Percentiles rank a stretch among this genome's conserved stretches.
phyloP scores from a whole-genome alignment of 2,888 invertebrate species.

The Sipha maydis region DNA sequence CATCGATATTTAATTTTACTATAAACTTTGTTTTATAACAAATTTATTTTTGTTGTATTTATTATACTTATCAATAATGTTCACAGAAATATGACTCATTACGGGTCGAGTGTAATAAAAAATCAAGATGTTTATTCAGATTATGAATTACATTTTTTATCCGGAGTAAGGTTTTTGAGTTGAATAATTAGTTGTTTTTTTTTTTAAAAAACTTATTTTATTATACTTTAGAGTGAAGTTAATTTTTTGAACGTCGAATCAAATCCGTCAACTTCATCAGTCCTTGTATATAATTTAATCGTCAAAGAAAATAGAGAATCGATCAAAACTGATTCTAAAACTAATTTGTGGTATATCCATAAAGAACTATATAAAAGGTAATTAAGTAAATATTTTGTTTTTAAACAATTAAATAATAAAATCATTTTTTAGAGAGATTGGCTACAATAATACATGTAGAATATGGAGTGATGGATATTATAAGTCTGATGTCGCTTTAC shows the following conservation, averaged over 20 bases:
- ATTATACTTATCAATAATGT: neutral
- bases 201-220: no score
- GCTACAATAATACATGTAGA: neutral
- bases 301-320: neutral
- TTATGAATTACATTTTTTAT: no score
- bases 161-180: slow-evolving; percentile 7
- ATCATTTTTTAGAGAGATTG: slow-evolving; percentile 36
- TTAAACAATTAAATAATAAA: neutral
- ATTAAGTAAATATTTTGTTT: neutral
- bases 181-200: no score
- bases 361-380: slow-evolving; percentile 45
- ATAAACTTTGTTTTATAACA: no score
- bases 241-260: no score
- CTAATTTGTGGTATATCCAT: neutral
- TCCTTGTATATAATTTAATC: no score
- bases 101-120: no score
- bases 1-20: no score
- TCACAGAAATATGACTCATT: slow-evolving; percentile 22
- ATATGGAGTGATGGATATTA: slow-evolving; percentile 73
- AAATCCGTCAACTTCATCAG: no score
- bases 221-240: no score
- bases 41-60: no score
- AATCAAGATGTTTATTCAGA: no score
- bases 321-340: neutral
- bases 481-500: slow-evolving; percentile 83